Evolutionary conservation across 2,113 vertebrate species (phyloP).

Genomic region (Mastomys coucha): DNA sequence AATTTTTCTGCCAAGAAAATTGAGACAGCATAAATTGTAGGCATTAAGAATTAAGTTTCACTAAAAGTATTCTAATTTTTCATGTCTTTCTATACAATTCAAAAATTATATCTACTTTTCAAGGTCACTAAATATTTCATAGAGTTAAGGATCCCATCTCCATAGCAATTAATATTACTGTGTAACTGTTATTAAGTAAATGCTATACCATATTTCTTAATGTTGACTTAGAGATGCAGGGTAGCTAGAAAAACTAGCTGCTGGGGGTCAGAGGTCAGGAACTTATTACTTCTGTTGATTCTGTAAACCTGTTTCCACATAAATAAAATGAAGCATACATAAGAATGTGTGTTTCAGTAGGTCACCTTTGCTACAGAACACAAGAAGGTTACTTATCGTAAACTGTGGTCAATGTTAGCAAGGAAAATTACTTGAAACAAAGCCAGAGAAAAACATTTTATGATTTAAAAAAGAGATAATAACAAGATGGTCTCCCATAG

Average conservation of each 20-base stretch:
- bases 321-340: neutral
- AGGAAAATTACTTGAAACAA: conserved; percentile 15
- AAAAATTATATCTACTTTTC: conserved; percentile 46
- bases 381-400: neutral
- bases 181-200: neutral
- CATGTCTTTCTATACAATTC: conserved; percentile 44
- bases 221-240: neutral
- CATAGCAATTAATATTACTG: conserved; percentile 45
- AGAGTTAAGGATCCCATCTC: conserved; percentile 45
- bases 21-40: conserved; percentile 38
- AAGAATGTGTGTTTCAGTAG: neutral
- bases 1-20: conserved; percentile 58
- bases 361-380: neutral
- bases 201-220: neutral
- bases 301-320: neutral
- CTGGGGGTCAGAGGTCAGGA: neutral
- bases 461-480: neutral
- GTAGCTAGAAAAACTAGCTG: neutral
- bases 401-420: neutral
- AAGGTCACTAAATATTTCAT: conserved; percentile 29
- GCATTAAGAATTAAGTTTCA: conserved; percentile 55
- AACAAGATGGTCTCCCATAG: neutral
- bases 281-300: neutral
- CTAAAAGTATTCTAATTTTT: conserved; percentile 45
- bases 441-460: neutral